Evolutionary conservation across 2,113 vertebrate species (phyloP).

Genomic region (Butorides virescens): DNA sequence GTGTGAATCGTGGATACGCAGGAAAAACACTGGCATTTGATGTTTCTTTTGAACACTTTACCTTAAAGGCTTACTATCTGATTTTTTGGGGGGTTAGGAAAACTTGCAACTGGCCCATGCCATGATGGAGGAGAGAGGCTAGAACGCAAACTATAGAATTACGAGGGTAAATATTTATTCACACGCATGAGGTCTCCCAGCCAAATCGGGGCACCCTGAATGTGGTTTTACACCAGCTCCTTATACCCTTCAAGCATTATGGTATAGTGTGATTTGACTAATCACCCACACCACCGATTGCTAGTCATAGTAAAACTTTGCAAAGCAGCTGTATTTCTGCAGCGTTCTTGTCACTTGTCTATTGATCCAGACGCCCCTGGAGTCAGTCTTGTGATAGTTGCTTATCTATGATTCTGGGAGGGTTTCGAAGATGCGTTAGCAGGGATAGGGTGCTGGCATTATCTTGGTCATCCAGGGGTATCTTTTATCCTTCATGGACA

Average conservation of each 20-base stretch:
- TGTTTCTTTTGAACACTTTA: not conserved
- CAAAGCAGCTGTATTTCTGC: not conserved
- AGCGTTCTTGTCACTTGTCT: not conserved
- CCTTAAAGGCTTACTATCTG: not conserved
- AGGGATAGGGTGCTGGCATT: not conserved
- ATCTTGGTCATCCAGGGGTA: not conserved
- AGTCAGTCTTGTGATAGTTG: not conserved
- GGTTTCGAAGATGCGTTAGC: not conserved
- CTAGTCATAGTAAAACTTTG: not conserved
- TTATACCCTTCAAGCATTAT: not conserved
- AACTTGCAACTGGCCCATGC: not conserved
- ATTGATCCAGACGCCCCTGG: not conserved
- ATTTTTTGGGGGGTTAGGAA: not conserved
- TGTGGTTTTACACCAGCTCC: not conserved
- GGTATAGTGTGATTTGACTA: not conserved
- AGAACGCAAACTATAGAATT: not conserved
- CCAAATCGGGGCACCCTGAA: not conserved
- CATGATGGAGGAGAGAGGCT: not conserved
- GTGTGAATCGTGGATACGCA: not conserved
- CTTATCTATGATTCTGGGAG: not conserved
- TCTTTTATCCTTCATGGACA: not conserved
- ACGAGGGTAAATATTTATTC: not conserved
- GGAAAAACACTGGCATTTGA: not conserved
- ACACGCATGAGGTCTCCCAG: rapidly evolving
- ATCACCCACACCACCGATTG: not conserved